Percentiles rank a stretch among this genome's conserved stretches.
phyloP scores from a whole-genome alignment of 2,113 vertebrate species.

The Limanda limanda region DNA sequence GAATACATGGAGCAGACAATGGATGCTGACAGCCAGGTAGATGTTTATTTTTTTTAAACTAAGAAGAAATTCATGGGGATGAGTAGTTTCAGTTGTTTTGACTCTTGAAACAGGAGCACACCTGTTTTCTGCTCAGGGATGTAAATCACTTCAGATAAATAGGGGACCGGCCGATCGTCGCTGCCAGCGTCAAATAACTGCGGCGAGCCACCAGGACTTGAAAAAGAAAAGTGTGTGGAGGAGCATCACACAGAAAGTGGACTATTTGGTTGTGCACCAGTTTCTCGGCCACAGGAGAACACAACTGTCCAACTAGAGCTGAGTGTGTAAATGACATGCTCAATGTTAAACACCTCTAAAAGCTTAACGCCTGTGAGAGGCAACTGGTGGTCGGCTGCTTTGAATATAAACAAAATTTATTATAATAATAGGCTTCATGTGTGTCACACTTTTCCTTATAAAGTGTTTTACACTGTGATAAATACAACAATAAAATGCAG shows the following conservation, averaged over 20 bases:
- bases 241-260: not conserved
- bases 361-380: not conserved
- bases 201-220: conserved; percentile 1
- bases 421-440: too few relatives aligned
- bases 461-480: not conserved
- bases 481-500: too few relatives aligned
- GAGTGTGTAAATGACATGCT: not conserved
- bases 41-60: not conserved
- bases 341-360: not conserved
- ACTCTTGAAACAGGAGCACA: not conserved
- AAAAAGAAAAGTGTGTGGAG: not conserved
- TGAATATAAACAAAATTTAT: not conserved
- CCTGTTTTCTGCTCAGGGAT: not conserved
- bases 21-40: conserved; percentile 88
- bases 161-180: not conserved
- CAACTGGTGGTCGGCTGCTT: not conserved
- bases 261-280: not conserved
- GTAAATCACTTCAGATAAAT: not conserved
- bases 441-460: too few relatives aligned
- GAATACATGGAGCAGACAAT: conserved; percentile 91
- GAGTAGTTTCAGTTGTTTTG: not conserved
- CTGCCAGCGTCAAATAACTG: conserved; percentile 2
- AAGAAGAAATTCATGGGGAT: not conserved
- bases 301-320: too few relatives aligned
- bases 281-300: too few relatives aligned